Conservation (phyloP, 2,113 vertebrate species). For the Syngnathus typhle region DNA sequence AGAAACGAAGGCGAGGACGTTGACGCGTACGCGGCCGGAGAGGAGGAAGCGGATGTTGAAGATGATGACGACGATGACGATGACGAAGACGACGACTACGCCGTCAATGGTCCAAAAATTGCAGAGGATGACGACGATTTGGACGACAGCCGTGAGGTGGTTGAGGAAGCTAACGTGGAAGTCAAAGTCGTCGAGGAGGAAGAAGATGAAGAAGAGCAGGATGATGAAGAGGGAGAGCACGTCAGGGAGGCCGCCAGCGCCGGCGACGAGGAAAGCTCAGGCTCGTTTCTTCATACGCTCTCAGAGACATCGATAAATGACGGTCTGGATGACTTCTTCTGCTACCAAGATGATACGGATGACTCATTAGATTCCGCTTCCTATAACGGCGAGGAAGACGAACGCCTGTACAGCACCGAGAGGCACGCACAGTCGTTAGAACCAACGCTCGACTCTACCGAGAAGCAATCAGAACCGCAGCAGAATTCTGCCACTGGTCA, state of each 20-base stretch:
- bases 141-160: constrained; percentile 28
- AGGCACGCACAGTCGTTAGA: constrained; percentile 73
- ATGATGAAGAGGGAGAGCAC: constrained; percentile 28
- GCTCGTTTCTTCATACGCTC: constrained; percentile 86
- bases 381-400: constrained; percentile 82
- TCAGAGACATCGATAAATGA: constrained; percentile 91
- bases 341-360: constrained; percentile 87
- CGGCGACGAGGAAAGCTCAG: constrained; percentile 81
- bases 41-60: constrained; percentile 74
- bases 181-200: constrained; percentile 59
- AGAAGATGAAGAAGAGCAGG: constrained; percentile 34
- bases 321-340: constrained; percentile 86
- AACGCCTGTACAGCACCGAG: constrained; percentile 80
- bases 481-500: constrained; percentile 1
- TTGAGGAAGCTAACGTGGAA: constrained; percentile 69
- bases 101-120: constrained; percentile 54
- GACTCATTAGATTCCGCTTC: constrained; percentile 88
- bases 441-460: constrained; percentile 28
- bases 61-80: constrained; percentile 74
- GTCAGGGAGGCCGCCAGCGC: constrained; percentile 55
- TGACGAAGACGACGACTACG: constrained; percentile 33
- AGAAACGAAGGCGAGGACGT: constrained; percentile 57
- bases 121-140: constrained; percentile 27
- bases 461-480: constrained; percentile 25
- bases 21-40: constrained; percentile 72